Conservation (phyloP, 2,113 vertebrate species). For the Antechinus stuartii region DNA sequence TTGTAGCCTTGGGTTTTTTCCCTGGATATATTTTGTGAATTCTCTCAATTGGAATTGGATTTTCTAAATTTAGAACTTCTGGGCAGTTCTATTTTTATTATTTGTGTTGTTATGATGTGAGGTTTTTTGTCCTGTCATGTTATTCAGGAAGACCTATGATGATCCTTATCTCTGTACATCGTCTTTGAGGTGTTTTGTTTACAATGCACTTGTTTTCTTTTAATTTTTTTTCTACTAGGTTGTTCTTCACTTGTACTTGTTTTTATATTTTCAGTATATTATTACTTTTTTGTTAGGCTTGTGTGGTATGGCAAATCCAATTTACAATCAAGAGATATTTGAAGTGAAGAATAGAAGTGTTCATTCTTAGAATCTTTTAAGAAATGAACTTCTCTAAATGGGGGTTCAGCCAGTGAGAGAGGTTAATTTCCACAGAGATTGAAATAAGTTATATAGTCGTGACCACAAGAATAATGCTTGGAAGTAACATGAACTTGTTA, state of each 20-base stretch:
- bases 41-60: neutral
- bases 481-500: no score
- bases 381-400: no score
- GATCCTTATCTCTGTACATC: neutral
- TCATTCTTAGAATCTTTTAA: no score
- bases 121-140: neutral
- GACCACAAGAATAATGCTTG: no score
- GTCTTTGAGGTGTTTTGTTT: neutral
- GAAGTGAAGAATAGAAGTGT: no score
- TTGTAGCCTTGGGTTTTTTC: neutral
- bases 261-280: neutral
- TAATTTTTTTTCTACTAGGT: neutral
- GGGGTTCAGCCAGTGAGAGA: no score
- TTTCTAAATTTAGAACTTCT: neutral
- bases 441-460: no score
- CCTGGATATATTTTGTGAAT: neutral
- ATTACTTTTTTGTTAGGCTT: no score
- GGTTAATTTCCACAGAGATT: no score
- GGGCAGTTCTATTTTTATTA: neutral
- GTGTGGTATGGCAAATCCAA: no score
- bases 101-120: neutral
- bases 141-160: neutral
- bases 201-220: neutral
- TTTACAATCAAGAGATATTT: no score
- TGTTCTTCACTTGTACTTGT: neutral